phyloP scores from a whole-genome alignment of 1,140 invertebrate species.

The Dolichoris vasculosae region DNA sequence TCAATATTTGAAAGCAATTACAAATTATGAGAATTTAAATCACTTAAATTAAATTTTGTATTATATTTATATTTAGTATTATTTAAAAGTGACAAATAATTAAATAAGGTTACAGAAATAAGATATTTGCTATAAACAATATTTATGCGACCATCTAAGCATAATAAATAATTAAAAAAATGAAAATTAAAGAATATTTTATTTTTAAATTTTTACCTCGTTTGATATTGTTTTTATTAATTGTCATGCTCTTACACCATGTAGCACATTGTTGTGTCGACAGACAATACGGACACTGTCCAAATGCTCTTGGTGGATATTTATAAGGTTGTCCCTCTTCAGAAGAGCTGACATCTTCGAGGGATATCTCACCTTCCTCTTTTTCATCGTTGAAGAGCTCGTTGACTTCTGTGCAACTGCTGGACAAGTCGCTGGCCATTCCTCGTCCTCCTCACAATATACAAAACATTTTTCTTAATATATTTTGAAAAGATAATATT shows the following conservation, averaged over 20 bases:
- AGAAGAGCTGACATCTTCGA: slow-evolving; percentile 72
- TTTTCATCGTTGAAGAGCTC: slow-evolving; percentile 67
- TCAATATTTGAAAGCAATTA: too few relatives aligned
- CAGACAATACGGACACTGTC: slow-evolving; percentile 57
- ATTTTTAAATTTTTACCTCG: slow-evolving; percentile 59
- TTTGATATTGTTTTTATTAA: slow-evolving; percentile 54
- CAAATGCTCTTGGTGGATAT: slow-evolving; percentile 48
- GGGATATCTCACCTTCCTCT: slow-evolving; percentile 71
- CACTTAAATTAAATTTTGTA: too few relatives aligned
- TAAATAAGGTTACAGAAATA: background rate
- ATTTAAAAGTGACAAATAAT: background rate
- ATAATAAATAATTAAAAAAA: too few relatives aligned
- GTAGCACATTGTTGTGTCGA: slow-evolving; percentile 58
- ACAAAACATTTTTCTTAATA: slow-evolving; percentile 46
- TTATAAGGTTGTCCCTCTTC: slow-evolving; percentile 63
- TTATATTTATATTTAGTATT: background rate
- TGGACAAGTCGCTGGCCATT: slow-evolving; percentile 69
- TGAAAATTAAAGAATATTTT: background rate
- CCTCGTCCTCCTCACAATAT: slow-evolving; percentile 49
- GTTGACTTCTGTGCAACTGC: slow-evolving; percentile 64
- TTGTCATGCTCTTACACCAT: slow-evolving; percentile 58
- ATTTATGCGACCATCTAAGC: too few relatives aligned
- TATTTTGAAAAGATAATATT: slow-evolving; percentile 38
- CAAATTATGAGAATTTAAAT: too few relatives aligned
- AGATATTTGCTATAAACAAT: background rate